A percentile compares a stretch with the other conserved stretches of the same genome.
phyloP scores from a whole-genome alignment of 2,113 vertebrate genomes.

The Tenrec ecaudatus region DNA sequence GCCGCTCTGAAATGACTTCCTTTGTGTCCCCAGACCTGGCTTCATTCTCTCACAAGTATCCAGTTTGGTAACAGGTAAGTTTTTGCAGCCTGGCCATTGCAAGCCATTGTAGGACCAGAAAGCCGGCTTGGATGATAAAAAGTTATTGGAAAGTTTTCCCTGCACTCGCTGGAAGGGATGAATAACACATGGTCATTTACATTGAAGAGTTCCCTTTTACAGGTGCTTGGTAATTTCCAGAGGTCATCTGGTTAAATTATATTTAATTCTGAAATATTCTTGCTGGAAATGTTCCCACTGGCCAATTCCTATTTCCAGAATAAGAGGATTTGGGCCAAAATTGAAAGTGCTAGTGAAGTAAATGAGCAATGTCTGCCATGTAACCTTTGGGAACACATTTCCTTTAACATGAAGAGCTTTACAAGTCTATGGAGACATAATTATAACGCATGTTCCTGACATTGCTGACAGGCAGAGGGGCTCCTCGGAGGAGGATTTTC shows the following conservation, averaged over 20 bases:
- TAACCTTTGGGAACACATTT: background rate
- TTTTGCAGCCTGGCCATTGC: conserved; percentile 62
- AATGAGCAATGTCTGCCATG: background rate
- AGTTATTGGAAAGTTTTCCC: conserved; percentile 51
- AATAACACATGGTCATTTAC: conserved; percentile 46
- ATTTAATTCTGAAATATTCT: conserved; percentile 74
- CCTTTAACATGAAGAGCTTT: background rate
- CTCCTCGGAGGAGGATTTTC: background rate
- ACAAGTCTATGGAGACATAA: background rate
- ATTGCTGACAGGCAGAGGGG: background rate
- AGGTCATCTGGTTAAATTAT: conserved; percentile 57
- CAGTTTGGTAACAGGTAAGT: conserved; percentile 47
- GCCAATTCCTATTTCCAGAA: conserved; percentile 39
- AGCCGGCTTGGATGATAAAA: conserved; percentile 59
- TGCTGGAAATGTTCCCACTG: conserved; percentile 62
- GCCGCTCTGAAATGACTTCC: conserved; percentile 64
- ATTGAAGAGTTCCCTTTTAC: conserved; percentile 43
- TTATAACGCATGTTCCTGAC: too few species aligned
- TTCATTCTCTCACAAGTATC: conserved; percentile 52
- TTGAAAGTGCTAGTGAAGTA: conserved; percentile 29
- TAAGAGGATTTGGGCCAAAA: conserved; percentile 54
- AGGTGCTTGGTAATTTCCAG: conserved; percentile 63
- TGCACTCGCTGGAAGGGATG: background rate
- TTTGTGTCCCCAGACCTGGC: conserved; percentile 46
- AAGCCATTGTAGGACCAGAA: conserved; percentile 69